Evolutionary conservation across 1,140 invertebrate genomes (phyloP), one percentile per base, ranked within the genome.

Genomic region (Atopsyche davidsoni): DNA sequence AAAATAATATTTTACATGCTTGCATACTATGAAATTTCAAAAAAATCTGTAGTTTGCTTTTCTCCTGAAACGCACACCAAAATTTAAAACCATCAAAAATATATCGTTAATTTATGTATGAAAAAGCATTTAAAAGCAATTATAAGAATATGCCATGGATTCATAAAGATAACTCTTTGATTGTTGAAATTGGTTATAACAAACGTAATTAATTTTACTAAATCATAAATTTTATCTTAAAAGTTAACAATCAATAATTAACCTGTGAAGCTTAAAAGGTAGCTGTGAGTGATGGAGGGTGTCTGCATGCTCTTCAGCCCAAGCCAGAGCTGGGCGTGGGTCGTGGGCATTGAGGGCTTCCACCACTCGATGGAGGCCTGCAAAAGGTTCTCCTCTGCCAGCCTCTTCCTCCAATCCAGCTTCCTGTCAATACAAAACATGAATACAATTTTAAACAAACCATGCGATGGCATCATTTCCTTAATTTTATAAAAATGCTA

Each of bases 251-350:
- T 28, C n/a, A 7, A 28, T 28, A 28, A 28, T 28, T 32, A n/a
- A 57, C 55, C 81, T 68, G 43, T 73, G 71, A 35, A 73, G 45
- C 9, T 68, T 68, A 48, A 73, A 72, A 0, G 69, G 71, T 53
- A 73, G 59, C 16, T 68, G 67, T 9, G 69, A 71, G 44, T 70
- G 65, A 18, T 59, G 51, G 25, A 87, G 67, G 14, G 76, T 75
- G 44, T 83, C 75, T 48, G 78, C 75, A 60, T 85, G 79, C 39
- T 75, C 74, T 56, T 75, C 73, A 3, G 81, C 81, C 87, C 87
- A 95, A 56, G 82, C 77, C 32, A 96, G 70, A 2, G 92, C 92
- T 13, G 89, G 89, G 35, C 79, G 75, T 0, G 94, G 72, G 69
- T 94, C 82, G 54, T 65, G 66, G 4, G 59, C 65, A 0, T 62